Evolutionary conservation across 37 sponge, comb jelly and placozoan species (phyloP).

Genomic region (Ephydatia muelleri): DNA sequence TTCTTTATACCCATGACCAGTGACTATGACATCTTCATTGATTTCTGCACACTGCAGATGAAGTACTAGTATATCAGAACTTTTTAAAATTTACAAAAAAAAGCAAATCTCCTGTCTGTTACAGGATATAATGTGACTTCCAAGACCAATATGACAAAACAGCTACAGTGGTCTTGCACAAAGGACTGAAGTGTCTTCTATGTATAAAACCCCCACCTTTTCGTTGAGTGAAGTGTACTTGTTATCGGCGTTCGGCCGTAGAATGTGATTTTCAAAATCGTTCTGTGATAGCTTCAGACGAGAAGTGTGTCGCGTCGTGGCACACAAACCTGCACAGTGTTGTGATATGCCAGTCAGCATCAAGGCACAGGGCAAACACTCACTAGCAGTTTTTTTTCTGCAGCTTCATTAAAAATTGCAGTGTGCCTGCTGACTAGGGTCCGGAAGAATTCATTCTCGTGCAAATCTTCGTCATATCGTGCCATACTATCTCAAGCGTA

Average conservation of each 20-base stretch:
- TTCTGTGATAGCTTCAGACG: constrained; percentile 44
- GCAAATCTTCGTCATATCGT: constrained; percentile 91
- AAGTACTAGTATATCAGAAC: too few relatives aligned
- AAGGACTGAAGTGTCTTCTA: background rate
- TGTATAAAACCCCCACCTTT: constrained; percentile 24
- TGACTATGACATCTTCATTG: constrained; percentile 35
- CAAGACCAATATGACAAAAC: background rate
- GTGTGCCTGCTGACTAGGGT: constrained; percentile 66
- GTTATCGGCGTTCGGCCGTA: constrained; percentile 1
- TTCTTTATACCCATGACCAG: constrained; percentile 75
- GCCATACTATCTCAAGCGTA: constrained; percentile 39
- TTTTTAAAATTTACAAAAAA: too few relatives aligned
- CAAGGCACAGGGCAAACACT: constrained; percentile 10
- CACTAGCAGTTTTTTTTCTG: constrained; percentile 83
- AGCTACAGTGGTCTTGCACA: too few relatives aligned
- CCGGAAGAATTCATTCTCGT: constrained; percentile 92
- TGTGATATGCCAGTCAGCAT: background rate
- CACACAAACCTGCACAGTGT: constrained; percentile 64
- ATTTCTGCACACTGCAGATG: constrained; percentile 51
- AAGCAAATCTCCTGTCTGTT: too few relatives aligned
- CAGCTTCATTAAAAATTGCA: constrained; percentile 57
- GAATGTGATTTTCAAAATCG: constrained; percentile 86
- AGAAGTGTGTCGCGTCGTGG: constrained; percentile 66
- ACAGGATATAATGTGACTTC: too few relatives aligned
- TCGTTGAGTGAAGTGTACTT: constrained; percentile 34